Conservation (phyloP, 2,888 invertebrate species). For the Synanthedon tipuliformis region DNA sequence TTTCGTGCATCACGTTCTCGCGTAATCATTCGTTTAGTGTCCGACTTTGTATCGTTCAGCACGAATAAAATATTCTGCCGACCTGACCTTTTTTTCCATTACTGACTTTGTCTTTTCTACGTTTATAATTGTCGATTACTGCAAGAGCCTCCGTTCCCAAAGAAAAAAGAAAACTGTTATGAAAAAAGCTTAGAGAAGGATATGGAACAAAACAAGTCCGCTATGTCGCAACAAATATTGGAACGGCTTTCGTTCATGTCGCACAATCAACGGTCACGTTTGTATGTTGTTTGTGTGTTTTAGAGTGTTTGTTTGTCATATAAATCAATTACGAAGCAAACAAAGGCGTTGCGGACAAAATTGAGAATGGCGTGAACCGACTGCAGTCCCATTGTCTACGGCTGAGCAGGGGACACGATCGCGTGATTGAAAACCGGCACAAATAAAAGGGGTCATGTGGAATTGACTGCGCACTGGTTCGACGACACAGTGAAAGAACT, state of each 20-base stretch:
- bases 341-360: not conserved
- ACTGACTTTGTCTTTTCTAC: too few relatives aligned
- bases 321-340: not conserved
- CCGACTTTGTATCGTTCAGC: not conserved
- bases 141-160: too few relatives aligned
- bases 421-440: not conserved
- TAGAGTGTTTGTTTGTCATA: not conserved
- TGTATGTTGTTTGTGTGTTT: too few relatives aligned
- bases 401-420: not conserved
- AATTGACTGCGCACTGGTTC: not conserved
- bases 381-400: not conserved
- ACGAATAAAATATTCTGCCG: not conserved
- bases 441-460: not conserved
- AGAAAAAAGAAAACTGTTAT: too few relatives aligned
- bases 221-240: too few relatives aligned
- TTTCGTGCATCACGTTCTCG: not conserved
- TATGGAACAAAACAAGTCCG: too few relatives aligned
- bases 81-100: too few relatives aligned
- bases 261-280: too few relatives aligned
- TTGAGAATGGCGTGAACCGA: not conserved
- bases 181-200: too few relatives aligned
- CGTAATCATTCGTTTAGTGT: not conserved
- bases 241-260: too few relatives aligned
- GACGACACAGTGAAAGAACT: not conserved
- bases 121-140: too few relatives aligned